Evolutionary conservation across 2,888 invertebrate genomes (phyloP), one percentile per base, ranked within the genome.

Genomic region (Lissonota sp.): DNA sequence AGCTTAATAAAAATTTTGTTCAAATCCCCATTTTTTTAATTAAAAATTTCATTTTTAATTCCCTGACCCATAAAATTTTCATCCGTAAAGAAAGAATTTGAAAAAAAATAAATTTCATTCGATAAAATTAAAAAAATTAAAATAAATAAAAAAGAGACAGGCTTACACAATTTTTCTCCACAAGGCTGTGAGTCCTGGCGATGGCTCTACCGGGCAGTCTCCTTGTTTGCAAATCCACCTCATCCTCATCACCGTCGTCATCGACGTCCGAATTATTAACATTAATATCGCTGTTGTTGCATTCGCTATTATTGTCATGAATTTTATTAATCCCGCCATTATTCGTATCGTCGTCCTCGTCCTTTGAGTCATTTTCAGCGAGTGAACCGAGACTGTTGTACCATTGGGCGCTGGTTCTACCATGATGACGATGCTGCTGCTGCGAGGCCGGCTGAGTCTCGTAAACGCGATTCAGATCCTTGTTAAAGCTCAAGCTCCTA

Each of bases 381-480:
- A 91, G 83, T 4, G 91, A 91, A 37, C 88, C 84, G 42, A 91
- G 84, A 86, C 91, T 91, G 88, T 90, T 91, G 85, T 90, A 91
- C 91, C 91, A 91, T 79, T 88, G 90, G 12, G 84, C 87, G 74
- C 90, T 88, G 0, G 88, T 83, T 76, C 90, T 88, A 49, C 85
- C 85, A 6, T 80, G 77, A 66, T 79, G 79, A 53, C 78, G 77
- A 60, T 80, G 26, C 57, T 79, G 83, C 42, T 37, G 53, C 66
- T 75, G 55, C 80, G 84, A 26, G 53, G 63, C 69, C 67, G 82
- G 63, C 49, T 78, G 73, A 10, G 69, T 82, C 39, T 84, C 84
- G 70, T 83, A 78, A n/a, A 80, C 66, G 5, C 88, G 87, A 83
- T 91, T 89, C 37, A 91, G 84, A 49, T 89, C 91, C 79, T 90